A percentile compares a stretch with the other conserved stretches of the same genome.
phyloP scores from a whole-genome alignment of 2,888 invertebrate species.

The Caenorhabditis sp. region DNA sequence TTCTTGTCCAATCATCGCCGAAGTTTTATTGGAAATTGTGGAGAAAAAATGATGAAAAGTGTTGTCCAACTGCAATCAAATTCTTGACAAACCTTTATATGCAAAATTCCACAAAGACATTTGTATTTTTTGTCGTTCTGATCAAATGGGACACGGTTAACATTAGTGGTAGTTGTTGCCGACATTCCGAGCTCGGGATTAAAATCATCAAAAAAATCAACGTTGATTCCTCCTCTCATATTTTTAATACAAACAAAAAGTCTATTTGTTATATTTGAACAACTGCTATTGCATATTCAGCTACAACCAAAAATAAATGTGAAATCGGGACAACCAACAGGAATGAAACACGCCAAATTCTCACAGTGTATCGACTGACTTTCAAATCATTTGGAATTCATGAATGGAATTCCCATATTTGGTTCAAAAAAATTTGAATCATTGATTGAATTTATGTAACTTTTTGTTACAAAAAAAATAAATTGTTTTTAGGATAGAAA shows the following conservation, averaged over 20 bases:
- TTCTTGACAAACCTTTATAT: constrained; percentile 51
- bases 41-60: no score
- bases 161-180: constrained; percentile 33
- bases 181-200: constrained; percentile 38
- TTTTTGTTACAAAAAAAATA: no score
- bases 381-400: neutral
- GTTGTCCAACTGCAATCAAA: no score
- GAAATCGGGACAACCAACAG: neutral
- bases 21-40: neutral
- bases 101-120: constrained; percentile 50
- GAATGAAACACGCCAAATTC: constrained; percentile 10
- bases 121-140: constrained; percentile 59
- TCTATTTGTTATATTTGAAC: constrained; percentile 30
- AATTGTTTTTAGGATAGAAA: no score
- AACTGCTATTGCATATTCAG: constrained; percentile 41
- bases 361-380: neutral
- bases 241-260: constrained; percentile 5
- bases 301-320: neutral
- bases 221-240: constrained; percentile 14
- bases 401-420: neutral
- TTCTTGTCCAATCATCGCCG: no score
- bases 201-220: constrained; percentile 43
- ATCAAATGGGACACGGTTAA: constrained; percentile 51
- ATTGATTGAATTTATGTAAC: no score
- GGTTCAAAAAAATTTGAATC: neutral